Evolutionary conservation across 2,888 invertebrate species (phyloP).

Genomic region (Leptopilina myrica): DNA sequence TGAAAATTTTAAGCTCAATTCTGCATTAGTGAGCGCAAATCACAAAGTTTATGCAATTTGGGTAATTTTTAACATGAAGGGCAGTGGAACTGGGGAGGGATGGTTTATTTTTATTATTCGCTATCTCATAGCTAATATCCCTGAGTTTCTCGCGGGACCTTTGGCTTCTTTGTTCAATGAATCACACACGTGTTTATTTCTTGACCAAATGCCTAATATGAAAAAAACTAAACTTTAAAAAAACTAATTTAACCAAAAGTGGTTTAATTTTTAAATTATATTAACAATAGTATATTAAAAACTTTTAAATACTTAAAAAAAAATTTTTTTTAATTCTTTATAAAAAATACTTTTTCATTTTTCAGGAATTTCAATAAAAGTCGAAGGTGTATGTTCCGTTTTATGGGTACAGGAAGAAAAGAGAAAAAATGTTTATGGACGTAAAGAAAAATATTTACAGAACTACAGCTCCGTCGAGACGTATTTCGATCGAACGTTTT

Average conservation of each 20-base stretch:
- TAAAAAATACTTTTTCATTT: neutral
- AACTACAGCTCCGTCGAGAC: constrained; percentile 20
- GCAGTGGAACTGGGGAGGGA: neutral
- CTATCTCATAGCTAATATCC: neutral
- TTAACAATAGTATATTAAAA: too few relatives aligned
- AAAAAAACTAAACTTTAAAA: too few relatives aligned
- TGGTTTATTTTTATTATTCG: constrained; percentile 11
- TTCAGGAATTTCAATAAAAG: constrained; percentile 26
- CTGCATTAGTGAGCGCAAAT: neutral
- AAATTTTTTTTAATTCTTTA: too few relatives aligned
- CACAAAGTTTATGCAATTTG: neutral
- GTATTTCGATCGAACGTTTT: constrained; percentile 26
- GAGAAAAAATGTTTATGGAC: constrained; percentile 22
- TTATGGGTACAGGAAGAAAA: constrained; percentile 23
- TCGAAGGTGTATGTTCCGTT: constrained; percentile 23
- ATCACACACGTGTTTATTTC: neutral
- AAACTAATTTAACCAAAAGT: too few relatives aligned
- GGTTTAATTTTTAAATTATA: too few relatives aligned
- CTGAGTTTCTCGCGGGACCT: neutral
- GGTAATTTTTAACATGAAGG: constrained; percentile 10
- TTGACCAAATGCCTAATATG: neutral
- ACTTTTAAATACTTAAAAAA: too few relatives aligned
- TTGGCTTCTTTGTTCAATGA: constrained; percentile 9
- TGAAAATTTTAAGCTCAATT: neutral
- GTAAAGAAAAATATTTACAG: constrained; percentile 30